Percentiles rank a stretch among this genome's conserved stretches.
These are phyloP conservation scores for Anabas testudineus DNA, from an alignment of 2,797 vertebrate species.

Conservation along the genomic window DNA sequence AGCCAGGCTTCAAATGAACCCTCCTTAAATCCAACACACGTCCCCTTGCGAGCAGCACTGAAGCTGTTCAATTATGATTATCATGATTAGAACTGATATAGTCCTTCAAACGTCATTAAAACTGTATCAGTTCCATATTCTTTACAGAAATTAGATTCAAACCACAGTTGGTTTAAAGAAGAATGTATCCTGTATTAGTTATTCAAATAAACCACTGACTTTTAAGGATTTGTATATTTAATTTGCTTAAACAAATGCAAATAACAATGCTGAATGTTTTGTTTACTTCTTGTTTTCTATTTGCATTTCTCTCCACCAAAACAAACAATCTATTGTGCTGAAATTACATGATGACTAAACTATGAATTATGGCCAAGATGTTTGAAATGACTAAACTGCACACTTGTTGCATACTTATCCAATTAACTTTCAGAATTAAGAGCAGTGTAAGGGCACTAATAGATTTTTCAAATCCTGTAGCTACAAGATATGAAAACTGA, in stretches of 20 bases:
- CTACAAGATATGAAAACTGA: constrained; percentile 16
- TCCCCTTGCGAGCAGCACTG: constrained; percentile 45
- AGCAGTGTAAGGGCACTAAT: constrained; percentile 38
- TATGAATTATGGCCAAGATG: constrained; percentile 55
- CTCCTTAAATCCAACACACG: constrained; percentile 52
- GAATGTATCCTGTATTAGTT: too few relatives aligned
- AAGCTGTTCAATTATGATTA: constrained; percentile 58
- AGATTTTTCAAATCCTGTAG: constrained; percentile 41
- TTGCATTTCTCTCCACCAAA: constrained; percentile 30
- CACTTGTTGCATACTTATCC: constrained; percentile 61
- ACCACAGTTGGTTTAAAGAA: too few relatives aligned
- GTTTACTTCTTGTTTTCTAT: constrained; percentile 17
- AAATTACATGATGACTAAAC: constrained; percentile 57
- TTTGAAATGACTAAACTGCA: constrained; percentile 36
- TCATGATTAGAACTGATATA: constrained; percentile 40
- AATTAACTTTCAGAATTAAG: constrained; percentile 56
- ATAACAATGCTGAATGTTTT: constrained; percentile 1
- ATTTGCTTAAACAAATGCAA: constrained; percentile 34
- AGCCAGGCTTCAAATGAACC: constrained; percentile 72
- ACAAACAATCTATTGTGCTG: constrained; percentile 61
- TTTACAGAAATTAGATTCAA: constrained; percentile 16
- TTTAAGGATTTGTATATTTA: constrained; percentile 54
- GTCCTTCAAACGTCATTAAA: constrained; percentile 26
- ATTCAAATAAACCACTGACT: constrained; percentile 7
- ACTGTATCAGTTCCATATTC: constrained; percentile 3